phyloP scores from a whole-genome alignment of 2,113 vertebrate genomes.

The Tetrao urogallus region DNA sequence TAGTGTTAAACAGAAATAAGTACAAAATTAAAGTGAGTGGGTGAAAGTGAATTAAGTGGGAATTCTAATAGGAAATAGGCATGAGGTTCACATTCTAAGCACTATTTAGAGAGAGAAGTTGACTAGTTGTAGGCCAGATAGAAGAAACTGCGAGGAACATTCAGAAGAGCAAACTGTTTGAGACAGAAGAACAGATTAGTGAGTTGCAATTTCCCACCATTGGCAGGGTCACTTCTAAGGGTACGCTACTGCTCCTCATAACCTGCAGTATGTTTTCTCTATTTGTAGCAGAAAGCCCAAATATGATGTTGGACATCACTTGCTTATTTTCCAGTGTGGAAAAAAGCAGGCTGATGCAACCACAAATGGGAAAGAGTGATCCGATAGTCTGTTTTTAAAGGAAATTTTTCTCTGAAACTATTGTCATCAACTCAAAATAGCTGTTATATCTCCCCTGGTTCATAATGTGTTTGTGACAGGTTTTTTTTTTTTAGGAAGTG shows the following conservation, averaged over 20 bases:
- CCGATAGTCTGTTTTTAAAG: background rate
- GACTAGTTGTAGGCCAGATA: background rate
- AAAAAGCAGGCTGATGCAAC: background rate
- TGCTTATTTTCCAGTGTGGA: background rate
- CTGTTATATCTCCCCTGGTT: background rate
- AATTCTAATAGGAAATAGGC: background rate
- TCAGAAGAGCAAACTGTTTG: background rate
- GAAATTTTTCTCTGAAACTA: background rate
- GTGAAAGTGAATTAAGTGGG: background rate
- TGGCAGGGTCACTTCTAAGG: background rate
- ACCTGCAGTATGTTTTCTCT: accelerated
- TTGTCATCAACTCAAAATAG: background rate
- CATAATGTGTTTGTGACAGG: background rate
- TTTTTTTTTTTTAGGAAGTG: background rate
- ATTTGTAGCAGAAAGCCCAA: background rate
- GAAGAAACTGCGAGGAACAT: background rate
- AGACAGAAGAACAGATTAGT: background rate
- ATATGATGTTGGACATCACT: background rate
- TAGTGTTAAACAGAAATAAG: background rate
- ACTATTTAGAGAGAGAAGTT: background rate
- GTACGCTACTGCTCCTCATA: accelerated
- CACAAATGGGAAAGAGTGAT: background rate
- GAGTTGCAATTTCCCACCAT: background rate
- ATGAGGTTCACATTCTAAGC: background rate
- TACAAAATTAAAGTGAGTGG: background rate